phyloP scores from a whole-genome alignment of 2,797 vertebrate species.

The Siniperca undulata region DNA sequence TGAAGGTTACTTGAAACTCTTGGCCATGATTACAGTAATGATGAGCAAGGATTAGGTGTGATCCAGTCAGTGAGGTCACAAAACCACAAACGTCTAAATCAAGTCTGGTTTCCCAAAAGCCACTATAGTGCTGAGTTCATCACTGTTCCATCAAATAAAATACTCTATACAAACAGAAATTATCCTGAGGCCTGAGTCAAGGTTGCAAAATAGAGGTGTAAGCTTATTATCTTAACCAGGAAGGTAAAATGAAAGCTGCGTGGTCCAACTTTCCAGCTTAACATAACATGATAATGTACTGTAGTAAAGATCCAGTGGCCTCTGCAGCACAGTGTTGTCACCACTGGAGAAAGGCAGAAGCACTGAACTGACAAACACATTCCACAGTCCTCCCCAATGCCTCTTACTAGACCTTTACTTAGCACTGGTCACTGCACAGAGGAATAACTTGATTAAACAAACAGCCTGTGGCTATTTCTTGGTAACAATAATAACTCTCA shows the following conservation, averaged over 20 bases:
- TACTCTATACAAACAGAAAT: conserved; percentile 10
- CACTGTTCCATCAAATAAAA: not conserved
- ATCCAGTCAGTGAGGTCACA: conserved; percentile 8
- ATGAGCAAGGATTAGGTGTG: conserved; percentile 8
- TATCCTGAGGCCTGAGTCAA: not conserved
- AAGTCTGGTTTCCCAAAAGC: conserved; percentile 14
- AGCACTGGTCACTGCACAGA: conserved; percentile 66
- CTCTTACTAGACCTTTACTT: conserved; percentile 66
- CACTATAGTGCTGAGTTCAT: conserved; percentile 1
- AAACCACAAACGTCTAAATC: conserved; percentile 10
- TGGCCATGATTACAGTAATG: conserved; percentile 24
- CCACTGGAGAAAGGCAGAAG: conserved; percentile 35
- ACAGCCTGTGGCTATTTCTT: conserved; percentile 16
- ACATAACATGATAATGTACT: conserved; percentile 22
- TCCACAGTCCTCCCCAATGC: conserved; percentile 52
- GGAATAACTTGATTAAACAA: conserved; percentile 59
- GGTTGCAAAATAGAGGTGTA: conserved; percentile 10
- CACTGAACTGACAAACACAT: conserved; percentile 64
- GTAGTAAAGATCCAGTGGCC: conserved; percentile 30
- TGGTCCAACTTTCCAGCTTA: conserved; percentile 11
- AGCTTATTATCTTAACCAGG: conserved; percentile 3
- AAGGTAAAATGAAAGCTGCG: conserved; percentile 26
- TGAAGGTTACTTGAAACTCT: conserved; percentile 29
- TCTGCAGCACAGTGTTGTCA: conserved; percentile 50
- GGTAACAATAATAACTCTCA: not conserved